Conservation (phyloP, 2,797 vertebrate species). For the Sebastes hubbsi region DNA sequence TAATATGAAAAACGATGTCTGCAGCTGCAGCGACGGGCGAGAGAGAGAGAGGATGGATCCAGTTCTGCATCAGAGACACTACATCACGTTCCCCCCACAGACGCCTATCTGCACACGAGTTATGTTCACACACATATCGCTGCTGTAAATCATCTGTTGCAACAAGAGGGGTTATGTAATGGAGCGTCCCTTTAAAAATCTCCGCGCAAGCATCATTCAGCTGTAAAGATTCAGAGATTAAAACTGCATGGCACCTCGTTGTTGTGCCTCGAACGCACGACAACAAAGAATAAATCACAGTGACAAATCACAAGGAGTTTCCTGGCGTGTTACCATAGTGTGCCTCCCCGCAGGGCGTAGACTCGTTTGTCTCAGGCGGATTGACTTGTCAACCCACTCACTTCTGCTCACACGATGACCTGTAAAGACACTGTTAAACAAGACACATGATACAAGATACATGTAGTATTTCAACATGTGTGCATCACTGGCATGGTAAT, state of each 20-base stretch:
- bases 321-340: background rate
- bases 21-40: conserved; percentile 46
- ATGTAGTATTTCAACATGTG: background rate
- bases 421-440: background rate
- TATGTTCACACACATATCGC: conserved; percentile 12
- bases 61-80: conserved; percentile 28
- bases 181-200: conserved; percentile 11
- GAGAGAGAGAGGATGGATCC: conserved; percentile 27
- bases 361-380: conserved; percentile 16
- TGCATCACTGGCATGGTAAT: background rate
- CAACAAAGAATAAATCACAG: conserved; percentile 18
- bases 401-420: background rate
- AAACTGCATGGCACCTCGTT: conserved; percentile 4
- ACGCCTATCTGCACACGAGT: conserved; percentile 6
- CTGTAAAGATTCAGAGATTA: conserved; percentile 12
- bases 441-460: background rate
- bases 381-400: conserved; percentile 28
- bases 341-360: background rate
- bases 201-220: background rate
- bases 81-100: conserved; percentile 15
- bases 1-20: conserved; percentile 62
- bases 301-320: conserved; percentile 28
- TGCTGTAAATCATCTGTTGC: conserved; percentile 46
- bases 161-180: conserved; percentile 40
- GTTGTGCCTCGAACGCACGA: background rate